Evolutionary conservation across 2,888 invertebrate species (phyloP), one percentile per base, ranked within the genome.

Genomic region (Pollenia angustigena): DNA sequence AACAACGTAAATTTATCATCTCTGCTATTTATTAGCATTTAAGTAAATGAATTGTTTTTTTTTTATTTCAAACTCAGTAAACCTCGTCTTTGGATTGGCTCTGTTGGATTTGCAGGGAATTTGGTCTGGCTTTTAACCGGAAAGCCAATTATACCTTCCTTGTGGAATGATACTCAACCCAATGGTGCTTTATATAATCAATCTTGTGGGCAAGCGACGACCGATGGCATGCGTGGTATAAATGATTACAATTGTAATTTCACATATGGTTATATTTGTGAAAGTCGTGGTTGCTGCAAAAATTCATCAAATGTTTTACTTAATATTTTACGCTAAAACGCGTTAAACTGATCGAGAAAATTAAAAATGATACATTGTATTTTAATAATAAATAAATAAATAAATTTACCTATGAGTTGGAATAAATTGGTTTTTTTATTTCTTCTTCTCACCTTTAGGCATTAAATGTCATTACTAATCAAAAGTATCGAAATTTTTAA

Each of bases 71-170:
- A 10, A 0, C 48, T 71, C 9, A 78, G 58, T 16, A 71, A 76
- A 3, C 78, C 71, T 4, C 62, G 78, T 71, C 71, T 83, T 32
- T 83, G 83, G 83, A 42, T 78, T 3, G 78, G 78, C 6, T 71
- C 48, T 4, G 46, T 83, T 14, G 83, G 83, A 14, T 14, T 50
- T 11, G 50, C 71, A 12, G 32, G 56, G 0, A 71, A 78, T 58
- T 78, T 78, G 18, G 64, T 71, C 23, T 83, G 83, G 83, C 48
- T 56, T 18, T 32, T 18, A 32, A 71, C 62, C 1, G 83, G 83
- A 16, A 71, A n/a, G 18, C 83, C 83, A 10, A 54, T 83, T 11
- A 56, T 78, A 12, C 54, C 54, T 32, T 76, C 76, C 14, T 8
- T 76, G 14, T 83, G 83, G 83, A 71, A 71, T 50, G 64, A 72